Evolutionary conservation across 1,140 invertebrate genomes (phyloP).

Genomic region (Panulirus ornatus): DNA sequence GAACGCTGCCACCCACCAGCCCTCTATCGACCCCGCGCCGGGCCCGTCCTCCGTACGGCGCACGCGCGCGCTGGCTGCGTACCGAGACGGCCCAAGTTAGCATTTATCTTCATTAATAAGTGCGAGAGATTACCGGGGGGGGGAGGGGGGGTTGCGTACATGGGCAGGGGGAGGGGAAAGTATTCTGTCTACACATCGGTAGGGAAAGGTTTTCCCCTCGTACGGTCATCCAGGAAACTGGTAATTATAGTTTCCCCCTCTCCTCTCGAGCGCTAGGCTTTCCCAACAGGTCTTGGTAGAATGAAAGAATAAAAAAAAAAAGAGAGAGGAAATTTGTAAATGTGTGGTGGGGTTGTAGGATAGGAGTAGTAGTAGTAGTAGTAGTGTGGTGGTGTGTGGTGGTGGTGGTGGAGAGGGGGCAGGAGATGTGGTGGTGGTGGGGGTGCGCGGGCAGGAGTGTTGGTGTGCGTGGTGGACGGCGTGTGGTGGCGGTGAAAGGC

Average conservation of each 20-base stretch:
- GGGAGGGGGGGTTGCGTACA: no score
- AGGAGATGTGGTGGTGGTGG: slow-evolving; percentile 16
- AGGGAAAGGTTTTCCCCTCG: background rate
- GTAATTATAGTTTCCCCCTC: background rate
- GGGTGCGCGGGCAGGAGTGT: slow-evolving; percentile 27
- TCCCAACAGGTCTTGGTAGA: background rate
- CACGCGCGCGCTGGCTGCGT: slow-evolving; percentile 38
- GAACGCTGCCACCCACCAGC: background rate
- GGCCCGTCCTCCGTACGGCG: background rate
- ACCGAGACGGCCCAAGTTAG: slow-evolving; percentile 36
- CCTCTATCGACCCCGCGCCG: slow-evolving; percentile 25
- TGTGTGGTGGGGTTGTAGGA: background rate
- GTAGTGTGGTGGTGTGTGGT: background rate
- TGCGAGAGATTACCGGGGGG: background rate
- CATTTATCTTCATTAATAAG: slow-evolving; percentile 35
- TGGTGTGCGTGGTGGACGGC: slow-evolving; percentile 56
- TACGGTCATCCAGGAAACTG: no score
- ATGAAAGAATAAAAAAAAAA: no score
- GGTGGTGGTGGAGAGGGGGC: background rate
- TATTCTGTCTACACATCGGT: background rate
- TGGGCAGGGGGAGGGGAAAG: no score
- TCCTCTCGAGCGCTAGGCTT: background rate
- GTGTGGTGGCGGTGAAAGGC: slow-evolving; percentile 36
- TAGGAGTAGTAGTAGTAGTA: background rate
- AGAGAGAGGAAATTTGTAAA: no score